A percentile compares a stretch with the other conserved stretches of the same genome.
Evolutionary conservation across 2,113 vertebrate genomes (phyloP).

Genomic region (Tragelaphus scriptus): DNA sequence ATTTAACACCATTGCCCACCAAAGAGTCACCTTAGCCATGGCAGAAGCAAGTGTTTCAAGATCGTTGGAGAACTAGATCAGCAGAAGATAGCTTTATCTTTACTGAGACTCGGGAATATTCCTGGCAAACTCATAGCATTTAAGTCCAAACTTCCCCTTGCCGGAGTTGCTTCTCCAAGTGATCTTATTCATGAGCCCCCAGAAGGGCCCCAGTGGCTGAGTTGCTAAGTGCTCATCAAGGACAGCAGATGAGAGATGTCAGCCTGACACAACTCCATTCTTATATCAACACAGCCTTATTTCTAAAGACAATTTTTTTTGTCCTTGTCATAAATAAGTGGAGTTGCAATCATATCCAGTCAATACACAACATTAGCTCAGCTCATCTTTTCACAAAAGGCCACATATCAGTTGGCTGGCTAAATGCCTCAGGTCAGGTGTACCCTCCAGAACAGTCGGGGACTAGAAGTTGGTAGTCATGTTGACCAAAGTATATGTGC

Average conservation of each 20-base stretch:
- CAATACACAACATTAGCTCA: not conserved
- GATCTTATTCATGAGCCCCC: not conserved
- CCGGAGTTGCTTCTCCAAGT: not conserved
- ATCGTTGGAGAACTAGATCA: not conserved
- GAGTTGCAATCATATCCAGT: not conserved
- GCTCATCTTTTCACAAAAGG: not conserved
- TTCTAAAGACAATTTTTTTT: not conserved
- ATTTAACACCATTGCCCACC: not conserved
- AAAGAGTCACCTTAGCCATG: not conserved
- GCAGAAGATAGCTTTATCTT: not conserved
- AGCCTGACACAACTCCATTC: not conserved
- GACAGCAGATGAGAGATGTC: not conserved
- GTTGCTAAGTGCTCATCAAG: not conserved
- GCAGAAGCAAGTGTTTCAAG: not conserved
- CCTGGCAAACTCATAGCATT: not conserved
- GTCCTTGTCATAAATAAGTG: not conserved
- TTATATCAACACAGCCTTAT: not conserved
- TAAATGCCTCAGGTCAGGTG: not conserved
- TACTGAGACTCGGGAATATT: no score
- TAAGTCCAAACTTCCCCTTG: not conserved
- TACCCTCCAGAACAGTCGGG: no score
- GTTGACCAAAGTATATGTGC: not conserved
- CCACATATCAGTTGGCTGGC: not conserved
- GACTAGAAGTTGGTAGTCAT: not conserved
- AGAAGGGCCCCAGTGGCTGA: not conserved